These are phyloP conservation scores for Peromyscus nudipes DNA, from an alignment of 2,797 vertebrate genomes.

Conservation along the genomic window DNA sequence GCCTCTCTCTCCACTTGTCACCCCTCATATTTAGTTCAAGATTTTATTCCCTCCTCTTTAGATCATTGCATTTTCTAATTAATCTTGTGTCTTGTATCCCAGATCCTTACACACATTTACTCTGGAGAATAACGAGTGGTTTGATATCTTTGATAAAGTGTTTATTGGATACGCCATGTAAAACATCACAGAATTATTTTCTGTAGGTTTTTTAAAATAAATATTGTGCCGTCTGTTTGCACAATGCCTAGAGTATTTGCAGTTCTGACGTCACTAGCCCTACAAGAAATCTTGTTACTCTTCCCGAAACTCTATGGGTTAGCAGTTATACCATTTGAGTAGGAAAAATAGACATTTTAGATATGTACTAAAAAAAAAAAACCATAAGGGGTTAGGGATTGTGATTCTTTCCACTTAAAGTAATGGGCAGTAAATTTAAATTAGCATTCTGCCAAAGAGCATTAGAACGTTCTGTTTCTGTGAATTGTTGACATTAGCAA, in stretches of 20 bases:
- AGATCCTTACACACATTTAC: background rate
- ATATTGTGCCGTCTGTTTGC: background rate
- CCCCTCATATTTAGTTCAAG: background rate
- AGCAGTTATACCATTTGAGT: background rate
- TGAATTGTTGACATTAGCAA: background rate
- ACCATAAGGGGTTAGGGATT: background rate
- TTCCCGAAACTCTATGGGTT: background rate
- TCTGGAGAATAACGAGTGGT: background rate
- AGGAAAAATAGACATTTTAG: background rate
- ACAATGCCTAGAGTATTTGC: background rate
- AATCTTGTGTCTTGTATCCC: background rate
- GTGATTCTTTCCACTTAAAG: slow-evolving; percentile 46
- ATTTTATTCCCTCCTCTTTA: background rate
- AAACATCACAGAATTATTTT: background rate
- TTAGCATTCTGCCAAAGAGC: background rate
- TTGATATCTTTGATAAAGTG: background rate
- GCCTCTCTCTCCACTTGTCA: background rate
- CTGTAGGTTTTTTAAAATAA: background rate
- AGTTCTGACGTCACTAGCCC: background rate
- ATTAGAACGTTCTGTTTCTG: background rate
- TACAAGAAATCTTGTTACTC: background rate
- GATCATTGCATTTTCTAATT: background rate
- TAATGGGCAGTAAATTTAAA: background rate
- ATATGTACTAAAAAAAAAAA: background rate
- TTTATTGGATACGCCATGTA: background rate